These are phyloP conservation scores for Bergia sp. DNA, from an alignment of 92 coral and sea anemone species.

Conservation along the genomic window DNA sequence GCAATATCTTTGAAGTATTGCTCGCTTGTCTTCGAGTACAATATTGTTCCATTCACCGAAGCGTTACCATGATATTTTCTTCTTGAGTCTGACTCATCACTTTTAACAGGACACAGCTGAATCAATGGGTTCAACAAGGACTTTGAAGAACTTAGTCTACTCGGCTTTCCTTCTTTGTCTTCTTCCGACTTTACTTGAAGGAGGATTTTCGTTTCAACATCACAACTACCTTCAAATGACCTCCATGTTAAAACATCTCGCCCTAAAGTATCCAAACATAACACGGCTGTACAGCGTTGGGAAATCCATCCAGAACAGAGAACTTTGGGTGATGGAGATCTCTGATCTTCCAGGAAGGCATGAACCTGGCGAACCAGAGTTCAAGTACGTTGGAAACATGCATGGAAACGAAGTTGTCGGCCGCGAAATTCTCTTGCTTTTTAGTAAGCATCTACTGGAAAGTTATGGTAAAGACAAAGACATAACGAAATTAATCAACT, in stretches of 20 bases:
- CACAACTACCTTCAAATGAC: conserved; percentile 57
- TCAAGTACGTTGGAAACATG: conserved; percentile 95
- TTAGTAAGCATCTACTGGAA: conserved; percentile 72
- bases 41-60: not conserved
- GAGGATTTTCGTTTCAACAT: too few relatives aligned
- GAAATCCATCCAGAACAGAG: conserved; percentile 61
- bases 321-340: conserved; percentile 86
- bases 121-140: conserved; percentile 41
- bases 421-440: conserved; percentile 83
- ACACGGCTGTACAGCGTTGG: conserved; percentile 79
- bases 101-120: conserved; percentile 7
- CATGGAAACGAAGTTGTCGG: conserved; percentile 98
- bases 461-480: conserved; percentile 61
- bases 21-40: too few relatives aligned
- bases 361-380: conserved; percentile 92
- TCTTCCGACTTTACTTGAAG: conserved; percentile 39
- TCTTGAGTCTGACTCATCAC: too few relatives aligned
- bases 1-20: too few relatives aligned
- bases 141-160: conserved; percentile 8
- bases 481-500: conserved; percentile 74
- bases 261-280: conserved; percentile 60
- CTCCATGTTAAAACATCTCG: conserved; percentile 72
- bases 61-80: conserved; percentile 18
- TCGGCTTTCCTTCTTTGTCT: conserved; percentile 37
- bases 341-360: conserved; percentile 88